Conservation (phyloP, 2,113 vertebrate genomes). For the Balaenoptera acutorostrata region DNA sequence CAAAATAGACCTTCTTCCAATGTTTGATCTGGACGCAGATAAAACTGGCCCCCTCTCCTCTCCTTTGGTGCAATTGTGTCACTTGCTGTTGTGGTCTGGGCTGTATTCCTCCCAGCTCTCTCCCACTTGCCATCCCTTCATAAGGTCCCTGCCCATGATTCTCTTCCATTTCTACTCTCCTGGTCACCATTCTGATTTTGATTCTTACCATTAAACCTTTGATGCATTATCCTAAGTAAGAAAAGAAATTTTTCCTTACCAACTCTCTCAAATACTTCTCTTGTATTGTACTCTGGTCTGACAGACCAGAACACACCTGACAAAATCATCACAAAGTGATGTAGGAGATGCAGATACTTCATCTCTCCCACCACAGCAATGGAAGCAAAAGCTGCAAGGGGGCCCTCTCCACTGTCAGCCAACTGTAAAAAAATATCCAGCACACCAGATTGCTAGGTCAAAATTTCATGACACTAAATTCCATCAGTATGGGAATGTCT, state of each 20-base stretch:
- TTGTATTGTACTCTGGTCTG: not conserved
- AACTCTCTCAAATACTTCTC: not conserved
- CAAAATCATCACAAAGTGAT: not conserved
- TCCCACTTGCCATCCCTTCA: not conserved
- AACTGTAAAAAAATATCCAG: not conserved
- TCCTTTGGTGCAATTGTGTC: rapidly evolving
- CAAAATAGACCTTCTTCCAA: not conserved
- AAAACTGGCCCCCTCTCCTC: not conserved
- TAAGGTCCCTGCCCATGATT: not conserved
- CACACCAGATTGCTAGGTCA: not conserved
- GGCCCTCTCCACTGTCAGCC: not conserved
- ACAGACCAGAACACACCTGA: not conserved
- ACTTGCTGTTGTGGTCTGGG: not conserved
- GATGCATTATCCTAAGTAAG: not conserved
- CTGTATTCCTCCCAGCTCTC: not conserved
- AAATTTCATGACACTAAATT: not conserved
- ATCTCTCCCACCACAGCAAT: not conserved
- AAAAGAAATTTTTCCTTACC: not conserved
- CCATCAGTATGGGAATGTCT: not conserved
- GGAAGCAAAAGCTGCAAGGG: not conserved
- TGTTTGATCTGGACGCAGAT: not conserved
- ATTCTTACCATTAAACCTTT: not conserved
- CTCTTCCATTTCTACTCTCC: not conserved
- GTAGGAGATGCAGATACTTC: not conserved
- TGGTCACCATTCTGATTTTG: not conserved